These are phyloP conservation scores for Eilema sororculum DNA, from an alignment of 2,888 invertebrate genomes.

Conservation along the genomic window DNA sequence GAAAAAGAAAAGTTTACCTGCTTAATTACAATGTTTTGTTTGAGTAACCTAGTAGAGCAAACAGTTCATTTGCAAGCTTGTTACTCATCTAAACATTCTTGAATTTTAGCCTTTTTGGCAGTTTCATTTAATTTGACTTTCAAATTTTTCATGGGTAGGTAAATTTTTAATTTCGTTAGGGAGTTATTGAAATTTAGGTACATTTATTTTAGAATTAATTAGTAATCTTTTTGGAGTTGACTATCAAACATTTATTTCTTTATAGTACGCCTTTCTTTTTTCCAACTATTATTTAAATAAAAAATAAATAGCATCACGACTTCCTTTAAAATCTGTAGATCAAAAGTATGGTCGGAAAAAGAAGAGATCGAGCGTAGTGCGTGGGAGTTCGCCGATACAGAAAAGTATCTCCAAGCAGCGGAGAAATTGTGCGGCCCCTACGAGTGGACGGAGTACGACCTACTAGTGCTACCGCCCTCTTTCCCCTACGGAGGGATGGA, in stretches of 20 bases:
- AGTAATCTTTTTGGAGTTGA: too few relatives aligned
- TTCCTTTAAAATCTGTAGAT: slow-evolving; percentile 73
- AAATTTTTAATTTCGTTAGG: too few relatives aligned
- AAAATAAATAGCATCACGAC: not conserved
- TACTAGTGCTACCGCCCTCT: slow-evolving; percentile 95
- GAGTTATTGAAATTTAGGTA: too few relatives aligned
- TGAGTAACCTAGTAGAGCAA: not conserved
- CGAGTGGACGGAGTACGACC: slow-evolving; percentile 96
- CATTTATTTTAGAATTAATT: too few relatives aligned
- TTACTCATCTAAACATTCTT: too few relatives aligned
- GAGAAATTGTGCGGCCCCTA: slow-evolving; percentile 95
- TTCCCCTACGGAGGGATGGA: slow-evolving; percentile 99
- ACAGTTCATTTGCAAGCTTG: not conserved
- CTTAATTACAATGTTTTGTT: not conserved
- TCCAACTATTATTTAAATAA: not conserved
- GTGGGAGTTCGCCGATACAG: slow-evolving; percentile 96
- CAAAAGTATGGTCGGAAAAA: slow-evolving; percentile 96
- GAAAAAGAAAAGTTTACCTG: too few relatives aligned
- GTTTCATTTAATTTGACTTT: too few relatives aligned
- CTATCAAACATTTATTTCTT: too few relatives aligned
- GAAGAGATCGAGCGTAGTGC: slow-evolving; percentile 93
- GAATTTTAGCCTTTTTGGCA: too few relatives aligned
- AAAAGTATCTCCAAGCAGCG: slow-evolving; percentile 93
- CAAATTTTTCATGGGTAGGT: too few relatives aligned
- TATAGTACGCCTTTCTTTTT: not conserved